Evolutionary conservation across 2,113 vertebrate genomes (phyloP).

Genomic region (Todiramphus saurophagus): DNA sequence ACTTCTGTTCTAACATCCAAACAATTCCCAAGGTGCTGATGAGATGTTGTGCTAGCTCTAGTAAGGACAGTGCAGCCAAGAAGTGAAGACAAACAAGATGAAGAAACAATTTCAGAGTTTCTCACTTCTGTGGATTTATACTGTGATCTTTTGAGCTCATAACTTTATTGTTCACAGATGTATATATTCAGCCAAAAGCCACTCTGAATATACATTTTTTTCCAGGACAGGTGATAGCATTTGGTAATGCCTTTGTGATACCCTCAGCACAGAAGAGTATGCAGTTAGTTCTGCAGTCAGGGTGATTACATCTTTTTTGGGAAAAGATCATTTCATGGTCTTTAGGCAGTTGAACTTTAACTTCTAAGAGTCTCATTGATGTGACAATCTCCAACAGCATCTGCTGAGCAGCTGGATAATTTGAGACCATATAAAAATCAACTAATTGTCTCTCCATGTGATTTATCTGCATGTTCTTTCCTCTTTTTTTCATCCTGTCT

Average conservation of each 20-base stretch:
- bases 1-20: not conserved
- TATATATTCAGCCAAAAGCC: not conserved
- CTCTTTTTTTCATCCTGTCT: conserved; percentile 5
- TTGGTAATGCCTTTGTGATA: not conserved
- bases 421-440: conserved; percentile 39
- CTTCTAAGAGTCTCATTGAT: conserved; percentile 33
- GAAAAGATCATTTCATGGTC: conserved; percentile 57
- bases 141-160: not conserved
- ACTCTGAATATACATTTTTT: not conserved
- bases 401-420: conserved; percentile 56
- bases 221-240: not conserved
- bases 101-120: not conserved
- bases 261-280: not conserved
- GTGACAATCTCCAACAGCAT: conserved; percentile 44
- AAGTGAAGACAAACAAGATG: not conserved
- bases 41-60: not conserved
- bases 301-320: conserved; percentile 24
- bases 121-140: not conserved
- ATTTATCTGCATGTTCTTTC: not conserved
- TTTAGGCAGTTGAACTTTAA: conserved; percentile 67
- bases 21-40: not conserved
- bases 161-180: not conserved
- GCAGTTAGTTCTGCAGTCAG: conserved; percentile 10
- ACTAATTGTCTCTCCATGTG: not conserved
- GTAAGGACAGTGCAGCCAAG: not conserved